Evolutionary conservation across 2,113 vertebrate genomes (phyloP).

Genomic region (Lepus americanus): DNA sequence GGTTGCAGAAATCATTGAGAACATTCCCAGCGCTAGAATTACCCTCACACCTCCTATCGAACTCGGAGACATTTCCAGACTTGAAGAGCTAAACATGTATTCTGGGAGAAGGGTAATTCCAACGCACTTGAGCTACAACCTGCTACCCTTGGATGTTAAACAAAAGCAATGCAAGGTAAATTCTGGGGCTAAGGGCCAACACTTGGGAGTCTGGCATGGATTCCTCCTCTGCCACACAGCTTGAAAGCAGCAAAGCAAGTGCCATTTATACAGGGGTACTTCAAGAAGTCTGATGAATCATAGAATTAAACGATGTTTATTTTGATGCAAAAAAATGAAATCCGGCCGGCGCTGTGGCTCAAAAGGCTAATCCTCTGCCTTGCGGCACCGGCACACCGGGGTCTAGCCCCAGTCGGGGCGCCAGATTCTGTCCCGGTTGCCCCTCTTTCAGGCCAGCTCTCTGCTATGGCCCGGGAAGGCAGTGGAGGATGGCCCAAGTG

Average conservation of each 20-base stretch:
- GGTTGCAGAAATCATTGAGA: conserved; percentile 87
- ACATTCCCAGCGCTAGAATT: conserved; percentile 81
- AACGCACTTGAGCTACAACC: conserved; percentile 86
- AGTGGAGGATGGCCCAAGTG: too few species aligned
- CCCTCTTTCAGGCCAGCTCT: too few species aligned
- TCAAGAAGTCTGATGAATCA: too few species aligned
- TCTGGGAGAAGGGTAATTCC: conserved; percentile 87
- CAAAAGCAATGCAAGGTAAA: conserved; percentile 72
- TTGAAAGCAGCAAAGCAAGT: neutral
- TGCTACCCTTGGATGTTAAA: conserved; percentile 86
- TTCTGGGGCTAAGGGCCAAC: neutral
- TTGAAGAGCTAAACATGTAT: conserved; percentile 85
- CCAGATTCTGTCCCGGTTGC: too few species aligned
- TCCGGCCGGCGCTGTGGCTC: too few species aligned
- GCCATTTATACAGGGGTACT: neutral
- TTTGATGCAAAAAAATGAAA: too few species aligned
- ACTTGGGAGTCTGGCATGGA: neutral
- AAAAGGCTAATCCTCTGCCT: too few species aligned
- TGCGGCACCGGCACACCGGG: too few species aligned
- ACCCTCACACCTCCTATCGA: conserved; percentile 87
- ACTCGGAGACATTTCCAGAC: conserved; percentile 86
- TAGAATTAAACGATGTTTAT: too few species aligned
- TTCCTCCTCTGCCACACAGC: neutral
- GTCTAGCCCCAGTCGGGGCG: too few species aligned
- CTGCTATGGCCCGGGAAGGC: too few species aligned